Conservation (phyloP, 2,888 invertebrate species). For the Catocala fraxini region DNA sequence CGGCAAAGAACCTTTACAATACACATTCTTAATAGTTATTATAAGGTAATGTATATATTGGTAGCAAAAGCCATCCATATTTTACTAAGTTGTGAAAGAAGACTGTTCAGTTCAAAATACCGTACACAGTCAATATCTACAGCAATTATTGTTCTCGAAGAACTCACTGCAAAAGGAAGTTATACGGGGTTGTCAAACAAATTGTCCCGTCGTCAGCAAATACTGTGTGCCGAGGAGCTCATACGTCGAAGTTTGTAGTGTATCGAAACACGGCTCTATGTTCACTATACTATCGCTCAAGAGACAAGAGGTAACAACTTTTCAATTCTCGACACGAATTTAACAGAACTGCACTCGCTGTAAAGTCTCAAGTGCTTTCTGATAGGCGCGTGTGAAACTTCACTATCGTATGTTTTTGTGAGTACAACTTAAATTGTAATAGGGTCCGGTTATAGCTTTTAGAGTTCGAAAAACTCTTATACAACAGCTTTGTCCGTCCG, state of each 20-base stretch:
- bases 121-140: too few relatives aligned
- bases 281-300: conserved; percentile 17
- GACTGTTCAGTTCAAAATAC: too few relatives aligned
- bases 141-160: neutral
- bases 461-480: too few relatives aligned
- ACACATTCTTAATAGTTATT: too few relatives aligned
- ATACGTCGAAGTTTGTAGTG: conserved; percentile 28
- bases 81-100: too few relatives aligned
- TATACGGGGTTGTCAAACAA: conserved; percentile 1
- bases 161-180: conserved; percentile 1
- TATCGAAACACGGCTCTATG: conserved; percentile 18
- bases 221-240: conserved; percentile 13
- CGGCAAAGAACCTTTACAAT: too few relatives aligned
- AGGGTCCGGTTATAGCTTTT: too few relatives aligned
- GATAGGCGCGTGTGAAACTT: conserved; percentile 20
- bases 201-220: conserved; percentile 15
- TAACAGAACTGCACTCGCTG: conserved; percentile 30
- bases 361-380: conserved; percentile 12
- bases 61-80: too few relatives aligned
- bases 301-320: conserved; percentile 38
- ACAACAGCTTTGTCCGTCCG: too few relatives aligned
- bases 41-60: too few relatives aligned
- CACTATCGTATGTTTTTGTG: conserved; percentile 17
- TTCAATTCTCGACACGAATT: conserved; percentile 34
- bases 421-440: too few relatives aligned